Percentiles rank a stretch among this genome's conserved stretches.
Evolutionary conservation across 64 coral and sea anemone genomes (phyloP).

Genomic region (Actinia equina): DNA sequence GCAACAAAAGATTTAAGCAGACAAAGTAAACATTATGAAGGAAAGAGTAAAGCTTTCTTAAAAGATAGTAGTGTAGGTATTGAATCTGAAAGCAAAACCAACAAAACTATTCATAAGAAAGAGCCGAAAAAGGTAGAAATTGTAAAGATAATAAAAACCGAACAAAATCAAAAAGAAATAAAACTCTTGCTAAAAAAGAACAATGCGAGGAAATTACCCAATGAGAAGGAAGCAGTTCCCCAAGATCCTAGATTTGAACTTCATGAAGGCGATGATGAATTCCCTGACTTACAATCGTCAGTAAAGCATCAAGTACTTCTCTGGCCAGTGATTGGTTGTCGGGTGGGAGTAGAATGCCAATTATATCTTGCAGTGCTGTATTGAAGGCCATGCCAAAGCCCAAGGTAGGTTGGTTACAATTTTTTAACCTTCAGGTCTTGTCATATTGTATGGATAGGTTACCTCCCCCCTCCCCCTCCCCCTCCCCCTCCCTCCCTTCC

Average conservation of each 20-base stretch:
- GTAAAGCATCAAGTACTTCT: not conserved
- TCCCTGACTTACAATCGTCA: constrained; percentile 32
- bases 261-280: constrained; percentile 21
- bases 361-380: constrained; percentile 56
- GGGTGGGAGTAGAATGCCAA: constrained; percentile 11
- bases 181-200: not conserved
- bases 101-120: not conserved
- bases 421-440: too few relatives aligned
- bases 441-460: too few relatives aligned
- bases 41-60: not conserved
- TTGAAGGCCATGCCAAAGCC: constrained; percentile 30
- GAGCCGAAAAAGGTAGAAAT: not conserved
- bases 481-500: too few relatives aligned
- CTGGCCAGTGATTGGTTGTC: not conserved
- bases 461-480: too few relatives aligned
- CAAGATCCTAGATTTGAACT: not conserved
- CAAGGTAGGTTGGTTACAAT: not conserved
- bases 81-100: not conserved
- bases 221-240: not conserved
- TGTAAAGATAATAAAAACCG: not conserved
- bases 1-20: not conserved
- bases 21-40: not conserved
- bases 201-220: not conserved
- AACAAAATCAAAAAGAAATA: not conserved
- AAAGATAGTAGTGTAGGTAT: not conserved